Evolutionary conservation across 2,113 vertebrate genomes (phyloP).

Genomic region (Trachemys scripta): DNA sequence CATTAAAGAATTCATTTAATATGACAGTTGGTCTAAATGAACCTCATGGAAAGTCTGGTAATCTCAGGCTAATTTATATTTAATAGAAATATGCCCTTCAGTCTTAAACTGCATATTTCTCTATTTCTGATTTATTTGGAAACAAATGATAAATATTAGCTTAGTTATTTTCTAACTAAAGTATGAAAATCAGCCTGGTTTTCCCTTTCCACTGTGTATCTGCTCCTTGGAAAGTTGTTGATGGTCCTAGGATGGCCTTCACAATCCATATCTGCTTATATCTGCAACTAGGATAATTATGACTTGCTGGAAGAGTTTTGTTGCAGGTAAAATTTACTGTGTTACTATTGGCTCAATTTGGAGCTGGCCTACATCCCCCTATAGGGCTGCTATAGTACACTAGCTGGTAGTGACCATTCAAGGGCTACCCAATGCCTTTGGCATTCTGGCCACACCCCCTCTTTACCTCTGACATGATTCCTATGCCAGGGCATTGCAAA

Average conservation of each 20-base stretch:
- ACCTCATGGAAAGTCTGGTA: not conserved
- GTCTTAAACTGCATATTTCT: not conserved
- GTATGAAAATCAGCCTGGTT: not conserved
- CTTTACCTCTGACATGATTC: rapidly evolving
- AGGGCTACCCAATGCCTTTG: not conserved
- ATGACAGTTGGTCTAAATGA: not conserved
- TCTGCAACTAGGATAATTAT: not conserved
- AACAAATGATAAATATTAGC: not conserved
- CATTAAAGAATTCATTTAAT: not conserved
- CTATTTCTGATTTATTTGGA: not conserved
- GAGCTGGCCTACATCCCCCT: not conserved
- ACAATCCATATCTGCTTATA: not conserved
- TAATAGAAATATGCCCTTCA: not conserved
- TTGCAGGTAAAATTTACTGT: not conserved
- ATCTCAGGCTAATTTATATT: not conserved
- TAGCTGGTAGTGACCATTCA: not conserved
- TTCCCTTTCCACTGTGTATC: not conserved
- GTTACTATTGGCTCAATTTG: not conserved
- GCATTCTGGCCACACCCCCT: not conserved
- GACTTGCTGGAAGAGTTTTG: not conserved
- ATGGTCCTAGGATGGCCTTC: not conserved
- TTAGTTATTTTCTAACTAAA: not conserved
- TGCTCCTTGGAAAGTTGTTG: not conserved
- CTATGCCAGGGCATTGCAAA: not conserved
- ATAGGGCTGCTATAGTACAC: rapidly evolving